Base-by-base conservation (phyloP, 2,113 vertebrate genomes). In the Okapia johnstoni region DNA sequence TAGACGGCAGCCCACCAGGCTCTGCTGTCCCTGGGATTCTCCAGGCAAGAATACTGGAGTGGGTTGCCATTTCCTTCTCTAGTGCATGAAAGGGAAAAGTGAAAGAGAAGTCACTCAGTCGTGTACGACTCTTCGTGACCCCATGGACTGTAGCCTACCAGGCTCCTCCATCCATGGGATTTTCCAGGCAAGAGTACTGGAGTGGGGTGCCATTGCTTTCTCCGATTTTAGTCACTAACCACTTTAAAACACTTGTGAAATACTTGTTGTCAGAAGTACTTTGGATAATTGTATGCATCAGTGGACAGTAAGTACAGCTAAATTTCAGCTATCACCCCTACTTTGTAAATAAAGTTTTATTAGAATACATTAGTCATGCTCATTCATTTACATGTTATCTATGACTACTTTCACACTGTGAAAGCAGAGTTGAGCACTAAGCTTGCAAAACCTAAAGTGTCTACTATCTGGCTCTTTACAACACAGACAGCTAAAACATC, bases 281-380 rank as follows among this genome's bases (percentile, higher is more conserved):
- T 85, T 19, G 63, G 40, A 89, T 61, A 94, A 88, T 25, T 25
- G 40, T 36, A 88, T 11, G 86, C n/a, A 79, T 36, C 9, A 84
- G 43, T 26, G n/a, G 10, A 48, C 10, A 90, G 60, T 13, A 94
- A 93, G 58, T 60, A 92, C 16, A 87, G 43, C 15, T 57, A 90
- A 94, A 93, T 73, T 28, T 80, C 13, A 87, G 28, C 43, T 16
- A 94, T 16, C 6, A 10, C 12, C 7, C 16, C 28, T 88, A 46
- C 19, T 93, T 52, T 94, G 10, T 81, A 93, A 95, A 91, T 80
- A 85, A 93, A 95, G 58, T 57, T 96, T 73, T 83, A 93, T 50
- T 87, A 85, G 46, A 95, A 85, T 25, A 73, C 3, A 57, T 86
- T 52, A 90, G 3, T 50, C 15, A 77, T 7, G 16, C 7, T 87